Base-by-base conservation (phyloP, 2,113 vertebrate genomes). In the Phalacrocorax pelagicus region DNA sequence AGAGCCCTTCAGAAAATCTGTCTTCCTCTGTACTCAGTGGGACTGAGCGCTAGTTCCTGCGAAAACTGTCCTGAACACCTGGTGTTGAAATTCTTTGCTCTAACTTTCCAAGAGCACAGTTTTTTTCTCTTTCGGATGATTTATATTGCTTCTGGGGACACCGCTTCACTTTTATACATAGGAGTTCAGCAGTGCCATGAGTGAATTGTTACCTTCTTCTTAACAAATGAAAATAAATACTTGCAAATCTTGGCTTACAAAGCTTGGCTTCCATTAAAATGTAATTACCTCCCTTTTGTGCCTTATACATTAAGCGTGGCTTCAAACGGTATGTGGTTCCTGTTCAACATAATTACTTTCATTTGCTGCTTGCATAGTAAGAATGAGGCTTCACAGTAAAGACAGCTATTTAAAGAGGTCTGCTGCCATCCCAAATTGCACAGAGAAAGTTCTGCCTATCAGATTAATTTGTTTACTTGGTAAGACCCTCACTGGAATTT, bases 241-340 rank as follows among this genome's bases (percentile, higher is more conserved):
- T 51, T 91, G 40, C 44, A 88, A 88, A 84, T 89, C 95, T 86
- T 80, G 70, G 26, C 32, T 91, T 91, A 21, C 71, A 80, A 83
- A 88, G 29, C 58, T 91, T 92, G 78, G 57, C 59, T 94, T 63
- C 74, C 38, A 62, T 96, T 95, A 96, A 95, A 91, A 88, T 70
- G 44, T 74, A 95, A 92, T 96, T 94, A 91, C 65, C 55, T 95
- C 36, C 47, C 84, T 95, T 95, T 95, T 96, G 74, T 94, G 81
- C 78, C 38, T 86, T 92, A 65, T 26, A 18, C 57, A 42, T 95
- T 95, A 91, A 74, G 57, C 82, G 44, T 75, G 49, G 27, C 94
- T 96, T 94, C 83, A 91, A 89, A 88, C 77, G 47, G 27, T 81
- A 14, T 62, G 67, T 92, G 85, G 78, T 75, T 88, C 27, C 84